Base-by-base conservation (phyloP, 1,140 invertebrate genomes). In the Andricus grossulariae region DNA sequence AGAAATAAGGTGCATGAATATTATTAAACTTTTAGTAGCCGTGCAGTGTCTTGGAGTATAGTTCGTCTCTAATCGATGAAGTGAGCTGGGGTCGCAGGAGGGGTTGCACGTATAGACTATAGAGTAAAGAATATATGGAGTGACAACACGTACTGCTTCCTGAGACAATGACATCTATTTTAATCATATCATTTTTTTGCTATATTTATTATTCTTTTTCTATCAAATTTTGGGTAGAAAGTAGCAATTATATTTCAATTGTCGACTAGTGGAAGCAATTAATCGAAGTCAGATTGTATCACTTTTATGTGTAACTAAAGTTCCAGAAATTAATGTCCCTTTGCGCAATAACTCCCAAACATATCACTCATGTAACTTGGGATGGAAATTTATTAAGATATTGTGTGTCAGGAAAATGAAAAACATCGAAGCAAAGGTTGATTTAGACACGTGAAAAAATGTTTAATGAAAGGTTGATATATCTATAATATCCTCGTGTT, bases 381-480 rank as follows among this genome's bases (percentile, higher is more conserved):
- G 25, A 66, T 66, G 32, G 25, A 66, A 66, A 66, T 66, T 66
- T 66, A 66, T 66, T 32, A 25, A 2, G 25, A 66, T 66, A 66
- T 66, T 66, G 60, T 32, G 21, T 66, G 60, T 18, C 60, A 60
- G 19, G 6, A 16, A 13, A 39, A 16, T 25, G 15, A 15, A 16
- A 25, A 66, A 32, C 25, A 66, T 39, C 7, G 39, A 45, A 45
- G 32, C 25, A 15, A 66, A 16, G 10, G 39, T 66, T 66, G 25
- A 66, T 66, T 66, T 16, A 16, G 60, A 45, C 60, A 66, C 60
- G 60, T 66, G 15, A 52, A 54, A 54, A 54, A 54, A 18, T 54
- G 18, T 54, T 19, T 11, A 19, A 18, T 3, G 18, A 54, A 54
- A 19, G 51, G 5, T 52, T 54, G 11, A 45, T 45, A 10, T 45